phyloP scores from a whole-genome alignment of 2,888 invertebrate species.

The Muscina levida region DNA sequence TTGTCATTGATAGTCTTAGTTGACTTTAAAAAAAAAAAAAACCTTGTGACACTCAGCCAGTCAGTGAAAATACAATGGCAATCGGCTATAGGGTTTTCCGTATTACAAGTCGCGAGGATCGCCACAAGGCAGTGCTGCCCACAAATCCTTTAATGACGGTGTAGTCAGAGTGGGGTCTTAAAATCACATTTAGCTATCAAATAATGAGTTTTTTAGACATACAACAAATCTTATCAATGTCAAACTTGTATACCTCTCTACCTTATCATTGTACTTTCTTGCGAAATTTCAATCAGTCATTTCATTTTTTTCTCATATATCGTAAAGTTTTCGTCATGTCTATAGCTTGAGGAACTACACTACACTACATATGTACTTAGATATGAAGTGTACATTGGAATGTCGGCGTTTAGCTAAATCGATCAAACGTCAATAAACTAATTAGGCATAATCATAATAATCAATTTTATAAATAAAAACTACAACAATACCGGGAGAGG shows the following conservation, averaged over 20 bases:
- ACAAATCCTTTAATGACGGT: no score
- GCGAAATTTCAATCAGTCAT: constrained; percentile 7
- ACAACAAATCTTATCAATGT: constrained; percentile 4
- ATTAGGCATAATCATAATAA: constrained; percentile 58
- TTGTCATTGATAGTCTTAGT: no score
- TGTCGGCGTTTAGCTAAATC: constrained; percentile 42
- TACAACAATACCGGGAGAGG: constrained; percentile 4
- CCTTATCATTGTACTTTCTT: neutral
- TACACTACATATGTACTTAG: no score
- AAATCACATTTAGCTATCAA: no score
- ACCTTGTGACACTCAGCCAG: no score
- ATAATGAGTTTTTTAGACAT: no score
- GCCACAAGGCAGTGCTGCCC: no score
- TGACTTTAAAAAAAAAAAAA: no score
- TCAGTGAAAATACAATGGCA: no score
- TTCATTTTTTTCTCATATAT: constrained; percentile 15
- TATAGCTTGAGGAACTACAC: neutral
- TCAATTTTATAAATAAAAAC: constrained; percentile 48
- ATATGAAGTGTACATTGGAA: neutral
- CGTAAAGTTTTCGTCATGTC: constrained; percentile 14
- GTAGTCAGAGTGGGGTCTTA: no score
- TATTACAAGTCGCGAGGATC: no score
- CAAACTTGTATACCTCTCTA: neutral
- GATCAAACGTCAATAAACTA: constrained; percentile 66
- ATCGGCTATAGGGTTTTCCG: no score